Evolutionary conservation across 1,140 invertebrate genomes (phyloP).

Genomic region (Luehdorfia chinensis): DNA sequence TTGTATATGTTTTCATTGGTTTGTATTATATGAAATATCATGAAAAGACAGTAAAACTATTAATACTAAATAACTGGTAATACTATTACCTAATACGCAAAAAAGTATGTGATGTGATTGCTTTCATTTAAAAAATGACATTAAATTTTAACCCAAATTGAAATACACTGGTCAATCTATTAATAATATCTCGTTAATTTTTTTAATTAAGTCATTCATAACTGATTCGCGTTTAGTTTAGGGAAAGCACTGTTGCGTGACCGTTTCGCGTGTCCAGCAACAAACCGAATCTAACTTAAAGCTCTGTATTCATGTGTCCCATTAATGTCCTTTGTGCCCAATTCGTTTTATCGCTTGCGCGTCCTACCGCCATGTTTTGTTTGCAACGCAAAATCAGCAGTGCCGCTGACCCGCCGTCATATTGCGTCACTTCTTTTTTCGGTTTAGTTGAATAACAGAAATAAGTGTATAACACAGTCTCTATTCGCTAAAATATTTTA

Average conservation of each 20-base stretch:
- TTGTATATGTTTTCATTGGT: neutral
- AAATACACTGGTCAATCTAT: too few species aligned
- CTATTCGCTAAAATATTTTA: too few species aligned
- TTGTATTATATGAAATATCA: neutral
- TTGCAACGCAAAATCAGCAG: neutral
- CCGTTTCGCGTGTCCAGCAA: constrained; percentile 56
- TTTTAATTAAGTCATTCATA: constrained; percentile 48
- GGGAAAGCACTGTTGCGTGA: constrained; percentile 61
- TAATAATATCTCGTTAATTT: too few species aligned
- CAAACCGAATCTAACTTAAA: constrained; percentile 26
- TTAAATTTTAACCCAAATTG: too few species aligned
- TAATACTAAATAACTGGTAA: constrained; percentile 11
- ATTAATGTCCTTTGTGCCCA: constrained; percentile 52
- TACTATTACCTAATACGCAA: constrained; percentile 6
- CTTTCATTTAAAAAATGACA: constrained; percentile 21
- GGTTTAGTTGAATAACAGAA: too few species aligned
- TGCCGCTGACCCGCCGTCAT: too few species aligned
- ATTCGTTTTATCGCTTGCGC: constrained; percentile 32
- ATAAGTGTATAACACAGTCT: too few species aligned
- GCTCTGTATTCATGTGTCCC: constrained; percentile 38
- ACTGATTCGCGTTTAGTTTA: constrained; percentile 30
- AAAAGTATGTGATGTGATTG: constrained; percentile 12
- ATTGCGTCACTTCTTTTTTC: too few species aligned
- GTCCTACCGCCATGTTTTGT: constrained; percentile 4
- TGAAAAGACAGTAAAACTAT: too few species aligned